Evolutionary conservation across 2,797 vertebrate species (phyloP).

Genomic region (Notamacropus eugenii): DNA sequence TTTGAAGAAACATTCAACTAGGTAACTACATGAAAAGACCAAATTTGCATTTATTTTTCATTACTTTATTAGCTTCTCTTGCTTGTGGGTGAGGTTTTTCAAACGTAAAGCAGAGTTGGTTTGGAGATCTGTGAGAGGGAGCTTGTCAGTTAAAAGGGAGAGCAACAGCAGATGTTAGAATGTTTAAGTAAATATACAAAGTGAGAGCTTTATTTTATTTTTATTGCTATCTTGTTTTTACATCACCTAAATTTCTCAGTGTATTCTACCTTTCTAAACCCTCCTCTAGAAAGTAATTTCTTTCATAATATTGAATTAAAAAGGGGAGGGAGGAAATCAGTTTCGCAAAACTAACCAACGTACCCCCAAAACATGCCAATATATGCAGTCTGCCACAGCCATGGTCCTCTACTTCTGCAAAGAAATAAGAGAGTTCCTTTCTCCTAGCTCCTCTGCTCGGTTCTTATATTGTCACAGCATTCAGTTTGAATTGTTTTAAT

Average conservation of each 20-base stretch:
- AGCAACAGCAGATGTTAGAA: conserved; percentile 26
- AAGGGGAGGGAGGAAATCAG: not conserved
- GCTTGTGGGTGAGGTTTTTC: conserved; percentile 11
- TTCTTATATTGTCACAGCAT: not conserved
- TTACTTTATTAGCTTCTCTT: conserved; percentile 18
- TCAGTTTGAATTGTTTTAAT: not conserved
- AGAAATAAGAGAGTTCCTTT: not conserved
- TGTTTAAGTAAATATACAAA: not conserved
- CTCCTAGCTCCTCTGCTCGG: not conserved
- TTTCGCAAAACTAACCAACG: not conserved
- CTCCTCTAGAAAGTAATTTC: not conserved
- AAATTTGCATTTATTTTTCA: conserved; percentile 36
- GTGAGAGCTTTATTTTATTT: not conserved
- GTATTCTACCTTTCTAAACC: not conserved
- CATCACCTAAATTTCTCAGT: not conserved
- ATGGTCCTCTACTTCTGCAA: not conserved
- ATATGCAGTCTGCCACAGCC: not conserved
- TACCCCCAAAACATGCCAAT: not conserved
- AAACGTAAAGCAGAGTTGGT: conserved; percentile 32
- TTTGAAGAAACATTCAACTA: conserved; percentile 52
- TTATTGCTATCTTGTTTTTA: not conserved
- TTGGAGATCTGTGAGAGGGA: not conserved
- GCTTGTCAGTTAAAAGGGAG: conserved; percentile 46
- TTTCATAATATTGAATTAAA: not conserved
- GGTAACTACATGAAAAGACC: not conserved